phyloP scores from a whole-genome alignment of 2,113 vertebrate species.

The Percina caprodes region DNA sequence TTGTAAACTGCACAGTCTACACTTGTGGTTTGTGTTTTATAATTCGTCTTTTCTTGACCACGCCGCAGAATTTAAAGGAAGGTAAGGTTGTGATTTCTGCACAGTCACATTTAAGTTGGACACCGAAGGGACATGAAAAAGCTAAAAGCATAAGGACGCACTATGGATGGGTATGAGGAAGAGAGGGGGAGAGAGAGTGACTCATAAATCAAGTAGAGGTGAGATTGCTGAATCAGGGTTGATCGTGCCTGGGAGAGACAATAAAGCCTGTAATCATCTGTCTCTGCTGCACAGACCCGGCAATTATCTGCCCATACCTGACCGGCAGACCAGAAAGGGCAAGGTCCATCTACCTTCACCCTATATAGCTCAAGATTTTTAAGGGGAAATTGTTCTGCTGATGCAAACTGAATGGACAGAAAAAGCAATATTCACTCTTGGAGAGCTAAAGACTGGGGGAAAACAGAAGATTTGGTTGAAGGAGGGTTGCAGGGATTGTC shows the following conservation, averaged over 20 bases:
- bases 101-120: background rate
- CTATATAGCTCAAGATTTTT: constrained; percentile 44
- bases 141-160: constrained; percentile 51
- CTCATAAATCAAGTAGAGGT: constrained; percentile 84
- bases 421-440: constrained; percentile 33
- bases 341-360: constrained; percentile 79
- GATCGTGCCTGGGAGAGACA: constrained; percentile 88
- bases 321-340: constrained; percentile 77
- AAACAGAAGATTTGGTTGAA: background rate
- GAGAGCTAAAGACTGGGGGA: background rate
- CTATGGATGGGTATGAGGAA: constrained; percentile 15
- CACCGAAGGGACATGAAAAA: constrained; percentile 17
- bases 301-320: constrained; percentile 86
- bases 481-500: background rate
- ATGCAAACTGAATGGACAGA: constrained; percentile 41
- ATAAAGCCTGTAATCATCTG: constrained; percentile 87
- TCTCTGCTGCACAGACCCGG: constrained; percentile 83
- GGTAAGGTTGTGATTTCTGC: background rate
- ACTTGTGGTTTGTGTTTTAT: background rate
- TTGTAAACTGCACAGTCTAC: background rate
- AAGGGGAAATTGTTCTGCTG: constrained; percentile 45
- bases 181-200: constrained; percentile 12
- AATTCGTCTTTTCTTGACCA: constrained; percentile 8
- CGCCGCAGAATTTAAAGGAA: constrained; percentile 2
- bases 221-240: constrained; percentile 88